Evolutionary conservation across 1,140 invertebrate species (phyloP), one percentile per base, ranked within the genome.

Genomic region (Lysiphlebus fabarum): DNA sequence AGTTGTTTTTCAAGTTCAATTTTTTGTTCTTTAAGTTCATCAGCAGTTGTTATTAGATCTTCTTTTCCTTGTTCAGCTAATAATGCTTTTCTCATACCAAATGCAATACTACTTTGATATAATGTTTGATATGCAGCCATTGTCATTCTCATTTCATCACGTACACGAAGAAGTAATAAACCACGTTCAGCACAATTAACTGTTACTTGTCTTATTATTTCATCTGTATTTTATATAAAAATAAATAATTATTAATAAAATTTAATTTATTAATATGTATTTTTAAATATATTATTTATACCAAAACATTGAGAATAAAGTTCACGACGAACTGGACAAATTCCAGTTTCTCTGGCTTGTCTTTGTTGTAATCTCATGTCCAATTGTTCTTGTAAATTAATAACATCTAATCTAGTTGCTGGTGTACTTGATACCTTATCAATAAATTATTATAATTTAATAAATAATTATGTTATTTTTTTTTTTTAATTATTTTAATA

Each of bases 221-320:
- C 93, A 81, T 96, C 93, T 93, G 60, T 34, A 59, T 44, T 4
- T 33, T 9, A 53, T 2, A 26, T 50, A 42, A 56, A 62, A 44
- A 14, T 51, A 37, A 8, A 47, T 26, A 53, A 48, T 4, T 41
- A 34, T 36, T 7, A 11, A 37, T 42, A 9, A 43, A 34, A 17
- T 14, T 51, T 42, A 37, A 37, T 47, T 45, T 38, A 10, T 43
- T 44, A 26, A 11, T 7, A 26, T 8, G 2, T 9, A 0, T 50
- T 34, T 9, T 10, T 26, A 63, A 60, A 11, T 33, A n/a, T 4
- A 42, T 79, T 80, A 40, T 80, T 68, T 72, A 83, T 85, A 91
- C 94, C 94, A 78, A 99, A 99, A 75, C 95, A 96, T 77, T 99
- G 95, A 2, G 92, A 92, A 73, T 98, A 99, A 0, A 99, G 85